Evolutionary conservation across 1,140 invertebrate species (phyloP).

Genomic region (Amphibalanus amphitrite): DNA sequence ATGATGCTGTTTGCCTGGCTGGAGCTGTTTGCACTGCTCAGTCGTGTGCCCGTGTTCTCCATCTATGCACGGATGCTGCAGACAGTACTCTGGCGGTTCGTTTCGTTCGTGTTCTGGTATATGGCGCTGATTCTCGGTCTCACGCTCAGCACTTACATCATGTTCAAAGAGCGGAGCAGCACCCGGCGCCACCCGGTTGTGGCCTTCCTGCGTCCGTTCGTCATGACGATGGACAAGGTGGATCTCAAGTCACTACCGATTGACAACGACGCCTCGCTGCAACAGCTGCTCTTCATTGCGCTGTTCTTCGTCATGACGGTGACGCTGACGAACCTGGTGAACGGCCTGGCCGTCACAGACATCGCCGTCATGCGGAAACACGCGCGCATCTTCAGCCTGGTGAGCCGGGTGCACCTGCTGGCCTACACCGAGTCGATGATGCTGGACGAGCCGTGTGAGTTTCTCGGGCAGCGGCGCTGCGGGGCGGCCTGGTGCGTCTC

Average conservation of each 20-base stretch:
- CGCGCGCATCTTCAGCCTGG: slow-evolving; percentile 37
- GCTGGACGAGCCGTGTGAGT: slow-evolving; percentile 25
- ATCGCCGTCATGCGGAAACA: slow-evolving; percentile 22
- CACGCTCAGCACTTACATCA: neutral
- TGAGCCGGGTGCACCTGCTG: slow-evolving; percentile 45
- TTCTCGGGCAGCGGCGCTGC: slow-evolving; percentile 12
- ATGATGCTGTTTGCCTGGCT: neutral
- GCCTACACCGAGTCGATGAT: slow-evolving; percentile 49
- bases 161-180: neutral
- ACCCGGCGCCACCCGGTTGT: too few relatives aligned
- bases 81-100: neutral
- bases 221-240: neutral
- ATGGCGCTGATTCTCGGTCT: neutral
- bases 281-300: neutral
- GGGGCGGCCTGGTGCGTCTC: too few relatives aligned
- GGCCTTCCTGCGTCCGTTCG: neutral
- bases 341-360: neutral
- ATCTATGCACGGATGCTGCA: neutral
- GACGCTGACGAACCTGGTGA: neutral
- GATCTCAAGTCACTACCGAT: neutral
- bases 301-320: neutral
- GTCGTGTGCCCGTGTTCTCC: neutral
- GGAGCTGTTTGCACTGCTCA: neutral
- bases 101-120: neutral
- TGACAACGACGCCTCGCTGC: neutral